Evolutionary conservation across 1,140 invertebrate genomes (phyloP).

Genomic region (Neodiprion pinetum): DNA sequence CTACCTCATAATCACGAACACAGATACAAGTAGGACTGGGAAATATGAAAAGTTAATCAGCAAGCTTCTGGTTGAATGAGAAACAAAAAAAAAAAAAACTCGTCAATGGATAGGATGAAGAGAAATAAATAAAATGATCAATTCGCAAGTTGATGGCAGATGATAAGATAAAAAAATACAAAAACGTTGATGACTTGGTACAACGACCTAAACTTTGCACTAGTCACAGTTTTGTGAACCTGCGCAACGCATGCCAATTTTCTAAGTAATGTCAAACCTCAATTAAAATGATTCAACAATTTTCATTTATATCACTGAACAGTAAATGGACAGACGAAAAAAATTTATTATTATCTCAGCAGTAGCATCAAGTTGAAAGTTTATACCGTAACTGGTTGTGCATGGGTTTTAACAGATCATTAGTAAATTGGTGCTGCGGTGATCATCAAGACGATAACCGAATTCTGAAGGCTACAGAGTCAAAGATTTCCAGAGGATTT

Average conservation of each 20-base stretch:
- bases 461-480: background rate
- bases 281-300: no score
- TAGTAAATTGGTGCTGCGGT: background rate
- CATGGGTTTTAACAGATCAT: background rate
- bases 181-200: background rate
- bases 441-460: background rate
- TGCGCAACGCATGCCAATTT: background rate
- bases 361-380: background rate
- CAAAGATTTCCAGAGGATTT: background rate
- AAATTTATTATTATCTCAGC: background rate
- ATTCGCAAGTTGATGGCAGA: slow-evolving; percentile 2
- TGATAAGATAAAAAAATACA: background rate
- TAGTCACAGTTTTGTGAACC: background rate
- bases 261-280: background rate
- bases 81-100: background rate
- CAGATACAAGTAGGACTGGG: background rate
- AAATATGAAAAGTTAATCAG: background rate
- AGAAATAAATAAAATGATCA: background rate
- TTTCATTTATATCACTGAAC: background rate
- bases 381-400: background rate
- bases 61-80: background rate
- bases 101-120: background rate
- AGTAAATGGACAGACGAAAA: background rate
- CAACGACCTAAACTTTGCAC: background rate
- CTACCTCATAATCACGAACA: background rate